Conservation (phyloP, 2,888 invertebrate genomes). For the Alloscopus bannaensis region DNA sequence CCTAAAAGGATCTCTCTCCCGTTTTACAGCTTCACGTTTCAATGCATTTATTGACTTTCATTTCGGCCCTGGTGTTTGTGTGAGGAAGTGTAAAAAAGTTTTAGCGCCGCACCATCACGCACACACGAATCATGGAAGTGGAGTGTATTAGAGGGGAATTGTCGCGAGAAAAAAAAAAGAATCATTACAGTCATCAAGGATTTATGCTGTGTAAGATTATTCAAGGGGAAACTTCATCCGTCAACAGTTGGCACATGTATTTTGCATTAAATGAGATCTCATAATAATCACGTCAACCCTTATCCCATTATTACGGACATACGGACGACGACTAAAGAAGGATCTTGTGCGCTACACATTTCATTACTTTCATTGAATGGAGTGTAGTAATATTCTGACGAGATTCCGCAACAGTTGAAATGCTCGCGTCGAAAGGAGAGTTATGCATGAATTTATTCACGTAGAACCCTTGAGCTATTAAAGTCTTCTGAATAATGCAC, state of each 20-base stretch:
- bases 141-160: too few relatives aligned
- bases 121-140: too few relatives aligned
- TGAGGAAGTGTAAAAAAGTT: too few relatives aligned
- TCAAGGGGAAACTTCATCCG: slow-evolving; percentile 14
- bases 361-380: neutral
- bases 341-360: too few relatives aligned
- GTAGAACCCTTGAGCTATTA: slow-evolving; percentile 51
- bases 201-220: slow-evolving; percentile 4
- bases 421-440: neutral
- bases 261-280: slow-evolving; percentile 6
- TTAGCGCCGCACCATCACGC: too few relatives aligned
- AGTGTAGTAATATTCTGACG: too few relatives aligned
- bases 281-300: slow-evolving; percentile 7
- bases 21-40: too few relatives aligned
- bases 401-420: slow-evolving; percentile 11
- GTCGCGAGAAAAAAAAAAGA: too few relatives aligned
- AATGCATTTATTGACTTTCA: too few relatives aligned
- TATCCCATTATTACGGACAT: slow-evolving; percentile 19
- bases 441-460: slow-evolving; percentile 32
- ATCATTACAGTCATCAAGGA: slow-evolving; percentile 28
- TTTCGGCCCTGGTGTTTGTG: too few relatives aligned
- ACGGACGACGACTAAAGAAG: neutral
- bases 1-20: too few relatives aligned
- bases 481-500: slow-evolving; percentile 44
- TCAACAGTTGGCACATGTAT: slow-evolving; percentile 15